phyloP scores from a whole-genome alignment of 1,140 invertebrate species.

The Psix sp. region DNA sequence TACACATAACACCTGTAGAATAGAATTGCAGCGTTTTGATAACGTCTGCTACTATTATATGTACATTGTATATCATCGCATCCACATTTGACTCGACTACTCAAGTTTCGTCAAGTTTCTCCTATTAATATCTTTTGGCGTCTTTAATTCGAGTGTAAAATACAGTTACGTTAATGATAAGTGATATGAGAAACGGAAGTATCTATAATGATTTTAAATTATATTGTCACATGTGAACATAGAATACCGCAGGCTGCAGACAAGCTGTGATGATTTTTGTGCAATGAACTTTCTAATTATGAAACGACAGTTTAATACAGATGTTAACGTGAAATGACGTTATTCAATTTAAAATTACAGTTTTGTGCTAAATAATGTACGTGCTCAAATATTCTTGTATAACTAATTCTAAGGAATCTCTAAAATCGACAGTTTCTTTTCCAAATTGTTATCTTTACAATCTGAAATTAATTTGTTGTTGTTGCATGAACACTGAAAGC shows the following conservation, averaged over 20 bases:
- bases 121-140: slow-evolving; percentile 29
- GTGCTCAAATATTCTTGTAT: too few relatives aligned
- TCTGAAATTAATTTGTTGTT: too few relatives aligned
- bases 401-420: too few relatives aligned
- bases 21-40: slow-evolving; percentile 19
- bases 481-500: too few relatives aligned
- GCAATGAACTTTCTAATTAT: not conserved
- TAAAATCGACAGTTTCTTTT: too few relatives aligned
- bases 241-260: slow-evolving; percentile 8
- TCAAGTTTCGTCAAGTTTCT: slow-evolving; percentile 27
- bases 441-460: too few relatives aligned
- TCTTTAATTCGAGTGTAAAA: slow-evolving; percentile 23
- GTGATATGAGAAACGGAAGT: slow-evolving; percentile 51
- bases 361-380: too few relatives aligned
- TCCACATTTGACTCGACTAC: slow-evolving; percentile 18
- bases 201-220: slow-evolving; percentile 42
- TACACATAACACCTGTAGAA: slow-evolving; percentile 47
- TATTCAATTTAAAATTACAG: too few relatives aligned
- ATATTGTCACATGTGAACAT: slow-evolving; percentile 24
- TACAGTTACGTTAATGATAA: slow-evolving; percentile 35
- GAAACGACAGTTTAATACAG: too few relatives aligned
- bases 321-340: too few relatives aligned
- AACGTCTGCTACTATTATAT: too few relatives aligned
- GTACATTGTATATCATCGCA: too few relatives aligned
- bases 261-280: not conserved